Evolutionary conservation across 1,140 invertebrate genomes (phyloP).

Genomic region (Ceratina japonica): DNA sequence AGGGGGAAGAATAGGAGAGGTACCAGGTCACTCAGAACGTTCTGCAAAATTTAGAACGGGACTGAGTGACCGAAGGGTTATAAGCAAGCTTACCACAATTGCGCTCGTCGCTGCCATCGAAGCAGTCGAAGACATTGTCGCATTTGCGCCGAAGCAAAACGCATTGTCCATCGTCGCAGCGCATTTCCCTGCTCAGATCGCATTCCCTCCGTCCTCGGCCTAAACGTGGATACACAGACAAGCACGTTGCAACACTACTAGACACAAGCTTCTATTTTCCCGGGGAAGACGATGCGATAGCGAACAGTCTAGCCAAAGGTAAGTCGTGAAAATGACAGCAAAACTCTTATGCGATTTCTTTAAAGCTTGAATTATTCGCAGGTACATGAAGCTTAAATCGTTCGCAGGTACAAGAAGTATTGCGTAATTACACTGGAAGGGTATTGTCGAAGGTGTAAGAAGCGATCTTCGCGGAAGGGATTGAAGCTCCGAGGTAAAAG

Average conservation of each 20-base stretch:
- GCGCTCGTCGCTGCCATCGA: slow-evolving; percentile 81
- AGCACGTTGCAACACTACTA: slow-evolving; percentile 35
- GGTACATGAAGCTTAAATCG: too few species aligned
- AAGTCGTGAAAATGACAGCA: too few species aligned
- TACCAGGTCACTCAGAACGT: too few species aligned
- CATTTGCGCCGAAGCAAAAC: slow-evolving; percentile 77
- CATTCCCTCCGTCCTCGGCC: slow-evolving; percentile 62
- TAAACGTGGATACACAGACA: slow-evolving; percentile 46
- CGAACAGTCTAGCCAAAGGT: background rate
- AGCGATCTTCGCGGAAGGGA: too few species aligned
- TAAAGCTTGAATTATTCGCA: too few species aligned
- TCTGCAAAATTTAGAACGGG: background rate
- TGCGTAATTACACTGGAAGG: too few species aligned
- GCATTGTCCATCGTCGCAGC: slow-evolving; percentile 78
- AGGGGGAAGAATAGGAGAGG: too few species aligned
- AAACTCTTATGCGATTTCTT: too few species aligned
- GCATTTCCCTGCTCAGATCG: slow-evolving; percentile 79
- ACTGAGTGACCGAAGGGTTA: background rate
- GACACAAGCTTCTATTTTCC: background rate
- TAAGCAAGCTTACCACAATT: slow-evolving; percentile 75
- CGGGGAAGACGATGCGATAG: background rate
- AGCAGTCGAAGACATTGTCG: slow-evolving; percentile 81
- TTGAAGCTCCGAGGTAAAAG: background rate
- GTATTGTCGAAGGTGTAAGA: too few species aligned
- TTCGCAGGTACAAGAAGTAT: too few species aligned